Evolutionary conservation across 1,140 invertebrate species (phyloP).

Genomic region (Diabrotica virgifera): DNA sequence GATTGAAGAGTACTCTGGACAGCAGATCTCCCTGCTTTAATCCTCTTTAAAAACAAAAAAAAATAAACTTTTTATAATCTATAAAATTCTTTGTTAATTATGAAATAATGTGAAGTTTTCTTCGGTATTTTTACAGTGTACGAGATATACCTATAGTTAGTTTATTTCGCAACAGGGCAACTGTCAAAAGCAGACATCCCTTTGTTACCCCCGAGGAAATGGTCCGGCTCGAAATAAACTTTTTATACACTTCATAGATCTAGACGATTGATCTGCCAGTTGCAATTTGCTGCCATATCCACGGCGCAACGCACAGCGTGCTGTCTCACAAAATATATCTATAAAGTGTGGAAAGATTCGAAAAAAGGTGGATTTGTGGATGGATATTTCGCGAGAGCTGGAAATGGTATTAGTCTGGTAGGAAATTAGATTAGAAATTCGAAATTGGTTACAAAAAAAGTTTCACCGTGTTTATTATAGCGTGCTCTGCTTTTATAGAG

Average conservation of each 20-base stretch:
- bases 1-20: too few relatives aligned
- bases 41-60: too few relatives aligned
- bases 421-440: not conserved
- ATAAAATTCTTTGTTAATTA: too few relatives aligned
- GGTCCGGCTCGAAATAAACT: slow-evolving; percentile 10
- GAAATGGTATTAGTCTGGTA: not conserved
- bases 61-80: too few relatives aligned
- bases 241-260: slow-evolving; percentile 8
- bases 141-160: too few relatives aligned
- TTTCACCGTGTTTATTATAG: not conserved
- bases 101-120: too few relatives aligned
- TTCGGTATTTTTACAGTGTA: too few relatives aligned
- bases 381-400: not conserved
- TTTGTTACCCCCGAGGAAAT: not conserved
- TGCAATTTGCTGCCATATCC: slow-evolving; percentile 18
- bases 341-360: not conserved
- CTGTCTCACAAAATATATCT: not conserved
- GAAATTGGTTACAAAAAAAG: not conserved
- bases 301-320: not conserved
- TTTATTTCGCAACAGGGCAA: not conserved
- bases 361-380: not conserved
- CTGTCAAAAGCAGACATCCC: not conserved
- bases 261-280: slow-evolving; percentile 20
- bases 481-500: too few relatives aligned
- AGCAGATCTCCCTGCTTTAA: too few relatives aligned